Conservation (phyloP, 2,113 vertebrate species). For the Trematocara marginatum region DNA sequence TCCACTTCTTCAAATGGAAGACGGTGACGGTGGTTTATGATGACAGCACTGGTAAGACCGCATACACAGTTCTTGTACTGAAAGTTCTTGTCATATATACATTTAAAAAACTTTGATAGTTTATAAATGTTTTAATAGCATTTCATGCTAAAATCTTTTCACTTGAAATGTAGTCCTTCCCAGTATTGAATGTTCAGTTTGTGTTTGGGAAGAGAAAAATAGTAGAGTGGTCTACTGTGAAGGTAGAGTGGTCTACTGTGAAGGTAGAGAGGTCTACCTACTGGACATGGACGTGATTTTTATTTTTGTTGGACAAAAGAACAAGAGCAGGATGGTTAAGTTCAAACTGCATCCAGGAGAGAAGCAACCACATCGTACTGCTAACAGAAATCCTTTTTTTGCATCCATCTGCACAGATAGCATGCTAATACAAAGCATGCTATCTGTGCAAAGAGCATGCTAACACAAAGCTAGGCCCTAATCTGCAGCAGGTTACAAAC, state of each 20-base stretch:
- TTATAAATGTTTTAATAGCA: not conserved
- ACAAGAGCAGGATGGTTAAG: not conserved
- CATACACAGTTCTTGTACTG: not conserved
- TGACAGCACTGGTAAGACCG: slow-evolving; percentile 93
- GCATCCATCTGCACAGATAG: not conserved
- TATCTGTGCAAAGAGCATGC: not conserved
- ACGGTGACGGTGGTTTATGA: slow-evolving; percentile 97
- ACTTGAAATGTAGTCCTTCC: not conserved
- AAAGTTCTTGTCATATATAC: not conserved
- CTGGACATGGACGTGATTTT: not conserved
- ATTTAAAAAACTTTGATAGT: not conserved
- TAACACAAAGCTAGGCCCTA: not conserved
- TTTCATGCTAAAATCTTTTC: not conserved
- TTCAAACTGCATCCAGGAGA: not conserved
- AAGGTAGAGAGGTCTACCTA: too few relatives aligned
- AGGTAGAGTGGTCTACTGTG: not conserved
- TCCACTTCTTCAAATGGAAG: slow-evolving; percentile 99
- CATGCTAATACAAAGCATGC: not conserved
- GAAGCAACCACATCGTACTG: not conserved
- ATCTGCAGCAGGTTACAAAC: not conserved
- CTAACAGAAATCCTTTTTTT: not conserved
- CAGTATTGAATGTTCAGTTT: not conserved
- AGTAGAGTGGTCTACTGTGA: not conserved
- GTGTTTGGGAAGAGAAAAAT: not conserved
- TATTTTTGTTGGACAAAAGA: not conserved